Percentiles rank a stretch among this genome's conserved stretches.
phyloP scores from a whole-genome alignment of 2,888 invertebrate genomes.

The Drosophila picticornis region DNA sequence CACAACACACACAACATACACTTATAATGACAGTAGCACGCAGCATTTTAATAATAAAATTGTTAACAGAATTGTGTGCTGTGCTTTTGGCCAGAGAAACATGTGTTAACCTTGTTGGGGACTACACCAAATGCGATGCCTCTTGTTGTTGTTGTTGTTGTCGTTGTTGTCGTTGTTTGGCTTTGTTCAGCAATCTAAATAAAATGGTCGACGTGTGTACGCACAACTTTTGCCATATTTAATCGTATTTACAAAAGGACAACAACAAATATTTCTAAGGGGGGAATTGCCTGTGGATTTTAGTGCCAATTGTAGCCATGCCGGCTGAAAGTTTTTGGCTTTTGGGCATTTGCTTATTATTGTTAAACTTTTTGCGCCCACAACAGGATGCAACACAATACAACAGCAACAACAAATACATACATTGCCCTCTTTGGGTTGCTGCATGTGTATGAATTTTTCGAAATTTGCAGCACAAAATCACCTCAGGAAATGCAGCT shows the following conservation, averaged over 20 bases:
- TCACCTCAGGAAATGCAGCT: conserved; percentile 56
- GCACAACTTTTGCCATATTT: conserved; percentile 82
- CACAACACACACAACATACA: conserved; percentile 10
- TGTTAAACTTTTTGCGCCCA: conserved; percentile 79
- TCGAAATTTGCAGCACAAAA: conserved; percentile 60
- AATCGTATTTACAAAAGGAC: conserved; percentile 72
- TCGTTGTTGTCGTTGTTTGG: conserved; percentile 47
- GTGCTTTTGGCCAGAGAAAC: conserved; percentile 77
- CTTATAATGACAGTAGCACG: conserved; percentile 11
- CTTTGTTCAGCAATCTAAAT: conserved; percentile 79
- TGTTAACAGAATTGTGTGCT: conserved; percentile 78
- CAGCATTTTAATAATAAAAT: conserved; percentile 82
- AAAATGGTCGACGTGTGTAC: conserved; percentile 80
- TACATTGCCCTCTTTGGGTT: conserved; percentile 35
- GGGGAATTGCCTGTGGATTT: conserved; percentile 36
- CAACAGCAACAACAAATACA: conserved; percentile 8
- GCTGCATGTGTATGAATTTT: conserved; percentile 55
- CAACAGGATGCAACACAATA: conserved; percentile 38
- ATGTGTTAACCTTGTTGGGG: conserved; percentile 77
- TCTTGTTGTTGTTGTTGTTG: conserved; percentile 32
- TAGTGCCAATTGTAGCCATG: conserved; percentile 64
- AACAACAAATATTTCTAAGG: conserved; percentile 62
- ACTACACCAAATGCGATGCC: conserved; percentile 48
- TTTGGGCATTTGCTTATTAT: conserved; percentile 82
- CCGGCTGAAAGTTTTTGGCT: conserved; percentile 64